Conservation (phyloP, 1,140 invertebrate genomes). For the Grapholita molesta region DNA sequence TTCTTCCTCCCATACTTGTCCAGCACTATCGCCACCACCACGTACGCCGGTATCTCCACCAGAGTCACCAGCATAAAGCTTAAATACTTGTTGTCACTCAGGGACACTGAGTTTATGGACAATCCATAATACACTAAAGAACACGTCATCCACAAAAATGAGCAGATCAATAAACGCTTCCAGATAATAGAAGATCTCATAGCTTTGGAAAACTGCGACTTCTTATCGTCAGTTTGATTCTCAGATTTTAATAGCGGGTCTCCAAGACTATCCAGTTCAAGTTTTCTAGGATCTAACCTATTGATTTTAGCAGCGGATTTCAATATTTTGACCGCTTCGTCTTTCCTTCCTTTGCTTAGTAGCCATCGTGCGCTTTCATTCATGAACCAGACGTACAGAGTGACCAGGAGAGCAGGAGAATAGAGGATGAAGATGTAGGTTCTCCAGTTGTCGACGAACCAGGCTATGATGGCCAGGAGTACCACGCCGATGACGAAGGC, state of each 20-base stretch:
- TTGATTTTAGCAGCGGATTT: constrained; percentile 86
- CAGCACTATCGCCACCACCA: constrained; percentile 81
- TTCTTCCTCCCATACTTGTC: constrained; percentile 82
- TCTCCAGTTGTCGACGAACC: constrained; percentile 85
- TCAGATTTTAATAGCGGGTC: constrained; percentile 64
- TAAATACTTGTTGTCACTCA: constrained; percentile 83
- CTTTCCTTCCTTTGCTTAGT: constrained; percentile 84
- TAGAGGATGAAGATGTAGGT: constrained; percentile 83
- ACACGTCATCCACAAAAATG: constrained; percentile 85
- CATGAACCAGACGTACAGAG: constrained; percentile 91
- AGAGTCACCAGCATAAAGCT: constrained; percentile 84
- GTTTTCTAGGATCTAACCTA: constrained; percentile 78
- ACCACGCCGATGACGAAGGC: constrained; percentile 86
- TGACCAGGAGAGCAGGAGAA: constrained; percentile 81
- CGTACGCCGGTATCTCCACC: constrained; percentile 86
- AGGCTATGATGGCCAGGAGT: constrained; percentile 83
- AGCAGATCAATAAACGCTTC: constrained; percentile 82
- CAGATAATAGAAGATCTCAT: constrained; percentile 80
- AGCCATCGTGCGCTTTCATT: constrained; percentile 92
- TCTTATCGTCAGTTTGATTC: constrained; percentile 48
- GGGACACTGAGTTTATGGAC: constrained; percentile 88
- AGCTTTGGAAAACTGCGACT: constrained; percentile 57
- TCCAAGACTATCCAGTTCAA: constrained; percentile 75
- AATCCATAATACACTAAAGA: constrained; percentile 90
- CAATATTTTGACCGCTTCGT: constrained; percentile 84